A percentile compares a stretch with the other conserved stretches of the same genome.
Conservation (phyloP, 2,888 invertebrate genomes). For the Harpalus rubripes region DNA sequence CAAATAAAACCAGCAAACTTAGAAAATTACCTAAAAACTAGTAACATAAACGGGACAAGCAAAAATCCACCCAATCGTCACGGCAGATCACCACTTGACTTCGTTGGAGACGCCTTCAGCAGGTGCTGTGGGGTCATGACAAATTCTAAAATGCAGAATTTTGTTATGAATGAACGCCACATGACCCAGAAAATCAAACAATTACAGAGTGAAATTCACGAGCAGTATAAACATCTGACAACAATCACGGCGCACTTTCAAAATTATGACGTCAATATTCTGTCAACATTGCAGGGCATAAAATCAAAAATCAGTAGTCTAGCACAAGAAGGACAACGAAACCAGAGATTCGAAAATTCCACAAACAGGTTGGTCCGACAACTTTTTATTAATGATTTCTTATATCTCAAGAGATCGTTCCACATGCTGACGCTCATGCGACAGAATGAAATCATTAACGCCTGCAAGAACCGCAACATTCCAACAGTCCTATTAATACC, state of each 20-base stretch:
- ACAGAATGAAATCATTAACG: constrained; percentile 34
- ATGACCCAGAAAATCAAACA: not conserved
- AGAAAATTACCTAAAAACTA: not conserved
- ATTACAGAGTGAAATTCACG: not conserved
- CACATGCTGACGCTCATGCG: not conserved
- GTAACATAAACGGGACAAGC: not conserved
- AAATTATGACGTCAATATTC: not conserved
- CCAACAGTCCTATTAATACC: constrained; percentile 29
- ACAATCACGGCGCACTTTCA: constrained; percentile 1
- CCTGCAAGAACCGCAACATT: constrained; percentile 20
- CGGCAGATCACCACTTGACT: constrained; percentile 5
- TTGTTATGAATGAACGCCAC: constrained; percentile 18
- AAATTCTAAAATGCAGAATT: constrained; percentile 11
- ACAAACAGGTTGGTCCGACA: not conserved
- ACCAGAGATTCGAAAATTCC: not conserved
- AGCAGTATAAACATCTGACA: not conserved
- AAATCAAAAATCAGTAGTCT: not conserved
- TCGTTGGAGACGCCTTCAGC: constrained; percentile 40
- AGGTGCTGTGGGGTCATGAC: constrained; percentile 42
- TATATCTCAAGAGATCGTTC: not conserved
- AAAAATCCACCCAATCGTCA: too few relatives aligned
- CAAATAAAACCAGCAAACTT: too few relatives aligned
- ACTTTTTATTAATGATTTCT: not conserved
- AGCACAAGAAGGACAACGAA: not conserved
- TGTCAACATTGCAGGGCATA: not conserved